Conservation (phyloP, 1,140 invertebrate genomes). For the Mya arenaria region DNA sequence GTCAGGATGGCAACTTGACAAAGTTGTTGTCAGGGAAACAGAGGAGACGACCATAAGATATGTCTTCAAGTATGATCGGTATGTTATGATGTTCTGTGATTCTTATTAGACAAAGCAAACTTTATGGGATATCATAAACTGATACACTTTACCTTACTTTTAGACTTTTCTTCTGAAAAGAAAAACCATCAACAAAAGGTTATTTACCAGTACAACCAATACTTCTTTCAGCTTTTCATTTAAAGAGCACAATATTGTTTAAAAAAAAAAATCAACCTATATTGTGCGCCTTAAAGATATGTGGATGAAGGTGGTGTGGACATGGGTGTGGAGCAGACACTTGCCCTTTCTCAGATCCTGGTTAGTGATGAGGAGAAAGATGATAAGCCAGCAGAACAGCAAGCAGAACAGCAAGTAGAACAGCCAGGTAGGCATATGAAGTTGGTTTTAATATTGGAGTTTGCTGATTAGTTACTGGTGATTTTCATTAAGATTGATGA, state of each 20-base stretch:
- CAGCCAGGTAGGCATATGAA: slow-evolving; percentile 27
- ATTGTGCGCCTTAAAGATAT: slow-evolving; percentile 72
- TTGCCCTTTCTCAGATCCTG: slow-evolving; percentile 60
- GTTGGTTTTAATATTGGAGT: too few species aligned
- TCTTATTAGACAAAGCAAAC: not conserved
- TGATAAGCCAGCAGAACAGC: too few species aligned
- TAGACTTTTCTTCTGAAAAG: too few species aligned
- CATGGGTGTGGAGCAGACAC: slow-evolving; percentile 60
- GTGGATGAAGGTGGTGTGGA: slow-evolving; percentile 74
- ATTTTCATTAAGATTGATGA: too few species aligned
- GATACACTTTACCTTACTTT: too few species aligned
- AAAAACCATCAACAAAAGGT: too few species aligned
- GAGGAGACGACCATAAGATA: slow-evolving; percentile 58
- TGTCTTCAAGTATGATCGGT: slow-evolving; percentile 71
- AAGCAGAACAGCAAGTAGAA: not conserved
- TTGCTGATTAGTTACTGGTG: too few species aligned
- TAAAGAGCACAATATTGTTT: too few species aligned
- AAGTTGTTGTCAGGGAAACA: slow-evolving; percentile 65
- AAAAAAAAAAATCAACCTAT: too few species aligned
- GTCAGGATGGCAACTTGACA: slow-evolving; percentile 75
- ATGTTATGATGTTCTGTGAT: not conserved
- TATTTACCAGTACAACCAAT: too few species aligned
- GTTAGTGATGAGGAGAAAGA: slow-evolving; percentile 48
- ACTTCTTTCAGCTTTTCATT: too few species aligned
- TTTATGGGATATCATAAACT: not conserved